Evolutionary conservation across 2,888 invertebrate genomes (phyloP), one percentile per base, ranked within the genome.

Genomic region (Sinhomidia bicolor): DNA sequence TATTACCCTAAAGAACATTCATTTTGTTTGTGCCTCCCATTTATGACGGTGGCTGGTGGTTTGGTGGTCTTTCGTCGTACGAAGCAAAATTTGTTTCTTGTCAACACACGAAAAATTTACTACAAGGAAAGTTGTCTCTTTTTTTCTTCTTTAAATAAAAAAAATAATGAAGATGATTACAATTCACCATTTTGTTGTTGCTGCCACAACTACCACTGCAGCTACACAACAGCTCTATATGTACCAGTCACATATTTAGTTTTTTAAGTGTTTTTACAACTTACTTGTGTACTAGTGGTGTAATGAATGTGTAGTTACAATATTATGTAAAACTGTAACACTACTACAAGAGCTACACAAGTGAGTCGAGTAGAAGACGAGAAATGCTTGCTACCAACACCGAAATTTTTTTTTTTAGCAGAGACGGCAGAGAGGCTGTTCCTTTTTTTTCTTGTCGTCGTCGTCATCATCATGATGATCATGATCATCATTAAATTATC

Each of bases 261-360:
- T 57, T 47, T 57, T 2, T 68, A 68, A 68, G 65, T 68, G 65
- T 17, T 17, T 62, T 36, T 17, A 68, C 65, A 68, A 68, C 36
- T 68, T 32, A 32, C 65, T 68, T 68, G 36, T 36, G 17, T 32
- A 68, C 4, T 32, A 26, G 26, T 60, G 10, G 26, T 54, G 17
- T 1, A 17, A 5, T 6, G 9, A 6, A 6, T 4, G 36, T 36
- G 36, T 6, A 36, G 9, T 36, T 36, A 36, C 4, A 36, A 6
- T 36, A 36, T 9, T 36, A 36, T 9, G 12, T 44, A 12, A 3
- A 5, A 14, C 0, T 23, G 23, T 23, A 29, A 26, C 62, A 23
- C 12, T 12, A 26, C 10, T 5, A 57, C 10, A 29, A 62, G 62
- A 62, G 9, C 2, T 54, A 54, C 54, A 54, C 54, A 54, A n/a